phyloP scores from a whole-genome alignment of 53 echinoderm and acorn worm species.

The Patiria pectinifera region DNA sequence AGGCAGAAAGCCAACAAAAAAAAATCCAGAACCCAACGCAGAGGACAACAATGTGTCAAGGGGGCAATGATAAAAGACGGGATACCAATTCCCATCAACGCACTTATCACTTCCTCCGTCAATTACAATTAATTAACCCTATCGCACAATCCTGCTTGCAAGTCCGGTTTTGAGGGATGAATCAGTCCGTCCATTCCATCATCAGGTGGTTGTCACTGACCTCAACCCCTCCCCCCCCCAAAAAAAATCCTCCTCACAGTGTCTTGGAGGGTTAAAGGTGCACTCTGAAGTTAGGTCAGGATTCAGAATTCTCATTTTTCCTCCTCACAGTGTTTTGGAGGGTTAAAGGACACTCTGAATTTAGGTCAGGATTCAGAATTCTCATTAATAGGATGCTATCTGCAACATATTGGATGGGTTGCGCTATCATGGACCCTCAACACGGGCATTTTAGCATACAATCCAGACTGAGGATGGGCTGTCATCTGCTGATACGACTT shows the following conservation, averaged over 20 bases:
- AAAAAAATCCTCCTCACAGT: background rate
- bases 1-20: background rate
- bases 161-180: background rate
- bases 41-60: background rate
- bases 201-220: constrained; percentile 47
- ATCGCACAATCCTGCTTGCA: background rate
- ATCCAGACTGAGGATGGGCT: no score
- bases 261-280: no score
- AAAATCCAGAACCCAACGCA: background rate
- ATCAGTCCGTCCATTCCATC: constrained; percentile 31
- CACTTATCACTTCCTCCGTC: constrained; percentile 53
- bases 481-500: no score
- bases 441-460: no score
- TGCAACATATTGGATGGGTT: no score
- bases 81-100: constrained; percentile 24
- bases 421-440: no score
- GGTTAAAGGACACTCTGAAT: no score
- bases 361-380: no score
- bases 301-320: no score
- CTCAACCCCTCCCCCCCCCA: background rate
- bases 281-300: no score
- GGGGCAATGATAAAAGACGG: constrained; percentile 36
- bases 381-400: no score
- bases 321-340: no score
- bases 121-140: constrained; percentile 56